Evolutionary conservation across 1,140 invertebrate species (phyloP), one percentile per base, ranked within the genome.

Genomic region (Macrosteles quadrilineatus): DNA sequence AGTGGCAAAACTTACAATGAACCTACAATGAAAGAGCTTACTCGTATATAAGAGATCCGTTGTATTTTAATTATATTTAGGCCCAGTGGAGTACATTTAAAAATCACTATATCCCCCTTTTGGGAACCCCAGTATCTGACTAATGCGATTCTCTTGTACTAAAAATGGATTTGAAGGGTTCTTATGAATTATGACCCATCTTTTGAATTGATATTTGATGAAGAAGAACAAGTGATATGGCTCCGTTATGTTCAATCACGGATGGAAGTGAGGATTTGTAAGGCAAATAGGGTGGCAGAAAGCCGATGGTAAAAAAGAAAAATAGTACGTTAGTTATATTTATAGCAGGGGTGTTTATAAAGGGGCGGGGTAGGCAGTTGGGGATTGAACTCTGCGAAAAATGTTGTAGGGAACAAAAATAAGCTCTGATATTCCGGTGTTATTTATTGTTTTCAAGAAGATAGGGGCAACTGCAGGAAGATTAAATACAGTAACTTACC

Each of bases 381-480:
- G 55, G 55, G 55, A 30, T 27, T 59, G 55, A 29, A 29, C 25
- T 27, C 27, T 59, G 55, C 55, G n/a, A n/a, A 59, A 59, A 59
- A 59, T 59, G 55, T n/a, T 23, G 25, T 53, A 9, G 55, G 27
- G 55, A 59, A 30, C 55, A 27, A 30, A 59, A 59, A 59, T 59
- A 59, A 27, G 2, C 55, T 14, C 14, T 59, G 9, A 59, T 59
- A 27, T 59, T 27, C n/a, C 6, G 55, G 2, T 29, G 55, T 59
- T 59, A 59, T 50, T 6, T 50, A 50, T 50, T 50, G 47, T 6
- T 6, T 17, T 40, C 36, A 6, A 9, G 36, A 6, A 40, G 47
- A 17, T 50, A 50, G n/a, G 25, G 21, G 55, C 21, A 25, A 27
- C 2, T 9, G 6, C 4, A 59, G 55, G 55, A 59, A 59, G 25